Percentiles rank a stretch among this genome's conserved stretches.
Evolutionary conservation across 2,113 vertebrate genomes (phyloP).

Genomic region (Oncorhynchus nerka): DNA sequence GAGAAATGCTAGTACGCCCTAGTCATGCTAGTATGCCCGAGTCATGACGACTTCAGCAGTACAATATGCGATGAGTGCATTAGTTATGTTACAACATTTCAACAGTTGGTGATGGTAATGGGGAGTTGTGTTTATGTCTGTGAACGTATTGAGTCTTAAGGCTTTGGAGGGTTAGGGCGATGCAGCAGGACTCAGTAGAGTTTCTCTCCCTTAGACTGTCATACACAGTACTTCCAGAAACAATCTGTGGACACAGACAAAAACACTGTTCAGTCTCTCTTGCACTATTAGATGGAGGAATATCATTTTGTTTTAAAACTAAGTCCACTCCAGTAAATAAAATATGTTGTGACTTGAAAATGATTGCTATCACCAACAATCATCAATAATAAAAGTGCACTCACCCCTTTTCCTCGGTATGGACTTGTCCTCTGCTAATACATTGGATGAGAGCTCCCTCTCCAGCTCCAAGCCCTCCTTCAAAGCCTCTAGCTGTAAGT

Average conservation of each 20-base stretch:
- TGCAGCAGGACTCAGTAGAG: constrained; percentile 51
- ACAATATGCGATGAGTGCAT: too few relatives aligned
- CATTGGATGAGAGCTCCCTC: constrained; percentile 55
- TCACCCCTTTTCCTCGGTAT: constrained; percentile 64
- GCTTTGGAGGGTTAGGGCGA: constrained; percentile 45
- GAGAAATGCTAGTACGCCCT: neutral
- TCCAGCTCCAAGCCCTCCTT: constrained; percentile 64
- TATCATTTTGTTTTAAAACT: neutral
- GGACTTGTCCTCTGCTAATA: constrained; percentile 54
- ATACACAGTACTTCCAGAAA: constrained; percentile 81
- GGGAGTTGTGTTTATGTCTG: constrained; percentile 32
- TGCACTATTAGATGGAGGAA: neutral
- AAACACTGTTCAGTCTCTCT: neutral
- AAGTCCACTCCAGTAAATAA: neutral
- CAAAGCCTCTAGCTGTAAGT: constrained; percentile 59
- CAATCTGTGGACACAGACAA: constrained; percentile 58
- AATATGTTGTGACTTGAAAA: neutral
- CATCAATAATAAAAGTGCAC: constrained; percentile 47
- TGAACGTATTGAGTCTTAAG: constrained; percentile 57
- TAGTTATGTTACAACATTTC: too few relatives aligned
- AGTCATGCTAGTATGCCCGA: neutral
- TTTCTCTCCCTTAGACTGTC: constrained; percentile 37
- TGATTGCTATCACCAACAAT: neutral
- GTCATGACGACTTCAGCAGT: neutral
- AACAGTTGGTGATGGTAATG: too few relatives aligned